A percentile compares a stretch with the other conserved stretches of the same genome.
These are phyloP conservation scores for Platorchestia sp. DNA, from an alignment of 1,140 invertebrate genomes.

Conservation along the genomic window DNA sequence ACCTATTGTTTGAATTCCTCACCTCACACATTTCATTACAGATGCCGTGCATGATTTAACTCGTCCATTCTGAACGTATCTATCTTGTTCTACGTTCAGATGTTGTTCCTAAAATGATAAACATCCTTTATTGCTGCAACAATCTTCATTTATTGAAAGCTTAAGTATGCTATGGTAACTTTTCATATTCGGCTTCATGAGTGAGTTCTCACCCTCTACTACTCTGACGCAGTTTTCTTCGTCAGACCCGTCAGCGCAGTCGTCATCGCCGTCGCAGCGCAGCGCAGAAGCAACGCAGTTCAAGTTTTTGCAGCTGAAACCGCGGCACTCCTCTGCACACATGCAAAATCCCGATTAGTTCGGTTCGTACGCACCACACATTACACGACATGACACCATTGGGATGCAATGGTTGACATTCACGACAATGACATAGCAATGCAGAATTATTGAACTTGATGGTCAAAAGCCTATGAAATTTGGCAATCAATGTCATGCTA, in stretches of 20 bases:
- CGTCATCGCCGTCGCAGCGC: slow-evolving; percentile 56
- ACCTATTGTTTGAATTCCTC: too few relatives aligned
- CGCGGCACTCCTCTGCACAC: neutral
- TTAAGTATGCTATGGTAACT: neutral
- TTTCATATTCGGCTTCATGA: neutral
- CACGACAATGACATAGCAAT: too few relatives aligned
- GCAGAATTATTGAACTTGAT: too few relatives aligned
- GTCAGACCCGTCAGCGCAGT: slow-evolving; percentile 60
- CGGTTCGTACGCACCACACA: neutral
- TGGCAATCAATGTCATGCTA: too few relatives aligned
- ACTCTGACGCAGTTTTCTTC: slow-evolving; percentile 46
- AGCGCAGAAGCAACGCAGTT: neutral
- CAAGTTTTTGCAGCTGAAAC: slow-evolving; percentile 57
- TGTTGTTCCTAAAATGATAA: too few relatives aligned
- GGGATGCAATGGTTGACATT: too few relatives aligned
- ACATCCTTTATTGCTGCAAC: neutral
- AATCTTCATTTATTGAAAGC: too few relatives aligned
- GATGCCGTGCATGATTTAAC: too few relatives aligned
- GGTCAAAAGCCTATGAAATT: too few relatives aligned
- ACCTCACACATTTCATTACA: too few relatives aligned
- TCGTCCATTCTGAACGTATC: too few relatives aligned
- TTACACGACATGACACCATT: neutral
- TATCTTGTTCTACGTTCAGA: too few relatives aligned
- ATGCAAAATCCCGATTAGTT: neutral
- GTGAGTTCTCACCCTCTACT: neutral